Conservation (phyloP, 2,797 vertebrate genomes). For the Coregonus sp. region DNA sequence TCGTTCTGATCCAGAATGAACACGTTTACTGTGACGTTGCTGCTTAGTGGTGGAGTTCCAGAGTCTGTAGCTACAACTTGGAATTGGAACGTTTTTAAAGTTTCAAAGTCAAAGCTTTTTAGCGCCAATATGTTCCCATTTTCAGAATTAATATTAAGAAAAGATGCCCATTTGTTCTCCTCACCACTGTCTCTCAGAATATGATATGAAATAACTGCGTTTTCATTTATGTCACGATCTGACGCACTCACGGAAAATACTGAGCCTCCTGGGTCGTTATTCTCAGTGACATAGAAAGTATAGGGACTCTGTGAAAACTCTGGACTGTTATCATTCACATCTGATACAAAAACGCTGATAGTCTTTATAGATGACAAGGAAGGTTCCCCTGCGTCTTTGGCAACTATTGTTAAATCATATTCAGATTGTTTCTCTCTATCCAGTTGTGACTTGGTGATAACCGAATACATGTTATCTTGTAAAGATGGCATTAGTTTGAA, state of each 20-base stretch:
- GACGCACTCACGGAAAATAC: constrained; percentile 62
- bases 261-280: constrained; percentile 50
- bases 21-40: constrained; percentile 73
- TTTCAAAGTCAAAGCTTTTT: constrained; percentile 80
- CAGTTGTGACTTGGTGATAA: constrained; percentile 48
- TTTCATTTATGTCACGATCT: constrained; percentile 64
- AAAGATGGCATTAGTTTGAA: constrained; percentile 62
- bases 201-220: constrained; percentile 61
- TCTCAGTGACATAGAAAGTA: constrained; percentile 64
- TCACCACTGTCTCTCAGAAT: constrained; percentile 44
- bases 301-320: constrained; percentile 58
- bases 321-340: constrained; percentile 72
- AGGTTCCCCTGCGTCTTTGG: constrained; percentile 61
- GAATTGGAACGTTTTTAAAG: constrained; percentile 74
- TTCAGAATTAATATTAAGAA: constrained; percentile 70
- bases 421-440: constrained; percentile 57
- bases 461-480: constrained; percentile 65
- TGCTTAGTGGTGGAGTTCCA: constrained; percentile 67
- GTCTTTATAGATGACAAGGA: constrained; percentile 52
- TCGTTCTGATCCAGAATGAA: constrained; percentile 78
- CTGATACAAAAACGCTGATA: constrained; percentile 58
- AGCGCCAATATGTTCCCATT: constrained; percentile 79
- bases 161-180: constrained; percentile 45
- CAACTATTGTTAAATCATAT: constrained; percentile 54
- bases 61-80: constrained; percentile 72